phyloP scores from a whole-genome alignment of 2,113 vertebrate genomes.

The Ranitomeya variabilis region DNA sequence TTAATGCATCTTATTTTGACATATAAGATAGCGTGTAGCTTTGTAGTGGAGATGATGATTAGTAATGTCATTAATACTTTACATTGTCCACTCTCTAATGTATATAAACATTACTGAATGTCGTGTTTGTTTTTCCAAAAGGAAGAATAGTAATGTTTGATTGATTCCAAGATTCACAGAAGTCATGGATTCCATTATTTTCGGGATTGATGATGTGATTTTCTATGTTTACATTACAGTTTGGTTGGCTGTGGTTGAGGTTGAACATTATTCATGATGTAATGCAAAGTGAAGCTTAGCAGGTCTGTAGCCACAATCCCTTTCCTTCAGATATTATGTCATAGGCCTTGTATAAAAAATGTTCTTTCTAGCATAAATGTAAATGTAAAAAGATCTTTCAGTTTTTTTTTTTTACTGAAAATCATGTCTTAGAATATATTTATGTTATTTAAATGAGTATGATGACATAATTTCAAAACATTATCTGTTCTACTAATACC shows the following conservation, averaged over 20 bases:
- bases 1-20: not conserved
- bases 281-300: not conserved
- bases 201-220: slow-evolving; percentile 15
- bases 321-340: not conserved
- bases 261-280: not conserved
- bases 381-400: no score
- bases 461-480: no score
- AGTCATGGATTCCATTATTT: not conserved
- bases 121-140: not conserved
- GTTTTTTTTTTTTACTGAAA: no score
- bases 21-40: not conserved
- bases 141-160: not conserved
- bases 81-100: not conserved
- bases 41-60: not conserved
- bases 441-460: no score
- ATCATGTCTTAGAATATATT: no score
- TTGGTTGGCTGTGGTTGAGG: not conserved
- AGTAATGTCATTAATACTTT: not conserved
- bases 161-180: not conserved
- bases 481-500: no score
- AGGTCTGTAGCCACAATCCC: not conserved
- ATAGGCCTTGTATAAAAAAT: no score
- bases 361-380: no score
- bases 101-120: not conserved
- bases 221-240: not conserved